Evolutionary conservation across 2,888 invertebrate genomes (phyloP), one percentile per base, ranked within the genome.

Genomic region (Lepetodrilus schrolli): DNA sequence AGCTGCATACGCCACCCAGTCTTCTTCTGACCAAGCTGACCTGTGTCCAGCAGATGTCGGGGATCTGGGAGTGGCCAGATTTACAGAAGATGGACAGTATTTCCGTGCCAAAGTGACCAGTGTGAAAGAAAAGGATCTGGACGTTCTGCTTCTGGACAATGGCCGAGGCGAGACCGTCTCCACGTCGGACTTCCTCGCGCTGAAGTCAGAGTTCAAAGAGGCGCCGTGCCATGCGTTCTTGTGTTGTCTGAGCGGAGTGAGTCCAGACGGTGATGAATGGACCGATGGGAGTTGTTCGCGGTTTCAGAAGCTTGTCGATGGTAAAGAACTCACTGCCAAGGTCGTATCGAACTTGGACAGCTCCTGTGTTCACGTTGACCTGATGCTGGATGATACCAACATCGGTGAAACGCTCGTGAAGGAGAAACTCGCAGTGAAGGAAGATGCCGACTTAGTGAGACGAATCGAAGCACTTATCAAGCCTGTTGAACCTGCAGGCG

Each of bases 161-260:
- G 84, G 84, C 5, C 72, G 50, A 43, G 66, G 38, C 3, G 74
- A 79, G 38, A 70, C 37, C 21, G 76, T 87, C 10, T 30, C 73
- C n/a, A 26, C 43, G 8, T 38, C 76, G 4, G 74, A 83, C 36
- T 47, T 88, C 4, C 78, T 80, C 43, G 48, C 37, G 17, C 72
- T 88, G 5, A 74, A 74, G 34, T 38, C 78, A 4, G 80, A 83
- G 8, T 85, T 84, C 74, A 65, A 82, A 13, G 66, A 66, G 13
- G 77, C 86, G 21, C 85, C 88, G 4, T 77, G 78, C 17, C 81
- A 88, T 72, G 86, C 87, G n/a, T 76, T 88, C 43, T 66, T 78
- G 51, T 88, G 88, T 76, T 74, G 72, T 47, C 75, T 86, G 8
- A 70, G 72, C 30, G 82, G 80, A 20, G 72, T 86, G n/a, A 69